These are phyloP conservation scores for Lamellibrachia luymesi DNA, from an alignment of 1,140 invertebrate genomes.

Conservation along the genomic window DNA sequence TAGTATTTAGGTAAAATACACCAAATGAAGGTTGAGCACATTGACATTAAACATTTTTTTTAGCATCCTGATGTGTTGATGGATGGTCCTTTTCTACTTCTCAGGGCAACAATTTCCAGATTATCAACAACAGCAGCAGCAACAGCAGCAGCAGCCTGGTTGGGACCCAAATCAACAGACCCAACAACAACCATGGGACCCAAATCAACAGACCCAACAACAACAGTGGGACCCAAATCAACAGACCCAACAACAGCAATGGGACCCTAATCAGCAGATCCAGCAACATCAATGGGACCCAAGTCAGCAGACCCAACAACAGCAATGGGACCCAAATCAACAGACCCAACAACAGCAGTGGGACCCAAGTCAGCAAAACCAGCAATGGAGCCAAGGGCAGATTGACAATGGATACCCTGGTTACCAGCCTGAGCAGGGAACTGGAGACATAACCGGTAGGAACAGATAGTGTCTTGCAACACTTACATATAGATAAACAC, in stretches of 20 bases:
- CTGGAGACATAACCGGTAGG: slow-evolving; percentile 8
- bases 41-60: not conserved
- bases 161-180: slow-evolving; percentile 17
- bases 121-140: slow-evolving; percentile 10
- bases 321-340: slow-evolving; percentile 13
- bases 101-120: slow-evolving; percentile 2
- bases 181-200: slow-evolving; percentile 10
- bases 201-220: slow-evolving; percentile 27
- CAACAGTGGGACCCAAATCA: slow-evolving; percentile 28
- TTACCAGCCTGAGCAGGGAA: not conserved
- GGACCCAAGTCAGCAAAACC: slow-evolving; percentile 30
- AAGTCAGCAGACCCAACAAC: slow-evolving; percentile 23
- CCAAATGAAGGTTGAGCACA: no score
- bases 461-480: not conserved
- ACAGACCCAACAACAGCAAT: slow-evolving; percentile 24
- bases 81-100: not conserved
- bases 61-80: not conserved
- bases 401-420: slow-evolving; percentile 17
- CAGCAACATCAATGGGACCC: slow-evolving; percentile 31
- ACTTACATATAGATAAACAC: no score
- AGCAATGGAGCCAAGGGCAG: slow-evolving; percentile 30
- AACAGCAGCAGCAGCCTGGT: not conserved
- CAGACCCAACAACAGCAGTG: slow-evolving; percentile 23
- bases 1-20: no score
- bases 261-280: slow-evolving; percentile 16